Evolutionary conservation across 1,140 invertebrate species (phyloP).

Genomic region (Oncopodura yosiiana): DNA sequence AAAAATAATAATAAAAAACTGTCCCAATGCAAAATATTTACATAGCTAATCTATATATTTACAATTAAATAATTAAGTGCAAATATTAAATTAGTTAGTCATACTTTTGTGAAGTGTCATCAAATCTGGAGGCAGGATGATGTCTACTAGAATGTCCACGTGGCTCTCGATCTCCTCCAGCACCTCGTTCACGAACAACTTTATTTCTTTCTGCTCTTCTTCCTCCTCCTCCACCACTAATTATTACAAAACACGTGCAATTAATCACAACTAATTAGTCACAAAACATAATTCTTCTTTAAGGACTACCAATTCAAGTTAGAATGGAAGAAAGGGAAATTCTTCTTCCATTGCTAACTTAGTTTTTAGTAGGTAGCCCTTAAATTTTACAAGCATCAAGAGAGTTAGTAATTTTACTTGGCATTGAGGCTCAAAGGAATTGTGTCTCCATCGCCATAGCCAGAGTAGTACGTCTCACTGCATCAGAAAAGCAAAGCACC

Average conservation of each 20-base stretch:
- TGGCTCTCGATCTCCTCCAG: background rate
- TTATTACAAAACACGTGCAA: conserved; percentile 3
- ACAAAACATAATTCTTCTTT: too few species aligned
- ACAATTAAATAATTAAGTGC: background rate
- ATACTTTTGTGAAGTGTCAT: conserved; percentile 32
- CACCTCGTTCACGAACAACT: background rate
- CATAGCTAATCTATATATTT: conserved; percentile 1
- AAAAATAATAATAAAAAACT: background rate
- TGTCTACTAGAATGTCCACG: background rate
- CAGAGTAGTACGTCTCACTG: conserved; percentile 33
- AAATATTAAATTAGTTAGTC: background rate
- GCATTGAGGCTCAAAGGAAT: conserved; percentile 28
- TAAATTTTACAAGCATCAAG: background rate
- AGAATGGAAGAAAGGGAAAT: too few species aligned
- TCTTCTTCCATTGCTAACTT: too few species aligned
- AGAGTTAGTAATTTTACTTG: conserved; percentile 23
- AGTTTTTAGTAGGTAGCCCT: too few species aligned
- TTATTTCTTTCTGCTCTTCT: too few species aligned
- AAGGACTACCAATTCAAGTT: too few species aligned
- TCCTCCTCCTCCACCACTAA: conserved; percentile 16
- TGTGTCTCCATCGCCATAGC: conserved; percentile 33
- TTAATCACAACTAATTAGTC: background rate
- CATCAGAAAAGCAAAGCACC: conserved; percentile 7
- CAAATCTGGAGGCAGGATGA: conserved; percentile 22
- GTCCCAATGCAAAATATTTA: background rate